phyloP scores from a whole-genome alignment of 2,888 invertebrate species.

The Bombyx huttoni region DNA sequence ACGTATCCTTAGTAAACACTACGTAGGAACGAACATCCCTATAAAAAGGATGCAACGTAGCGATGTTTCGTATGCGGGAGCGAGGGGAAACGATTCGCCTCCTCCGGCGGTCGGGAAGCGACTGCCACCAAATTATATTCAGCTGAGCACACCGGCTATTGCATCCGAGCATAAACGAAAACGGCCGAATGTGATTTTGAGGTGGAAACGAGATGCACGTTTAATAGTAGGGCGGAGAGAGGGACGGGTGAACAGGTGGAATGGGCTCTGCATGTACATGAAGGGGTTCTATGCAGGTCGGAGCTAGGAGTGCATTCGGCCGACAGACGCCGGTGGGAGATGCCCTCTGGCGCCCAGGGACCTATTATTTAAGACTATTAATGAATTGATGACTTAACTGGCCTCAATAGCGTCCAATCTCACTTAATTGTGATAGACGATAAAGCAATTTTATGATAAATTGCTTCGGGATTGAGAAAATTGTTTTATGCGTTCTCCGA shows the following conservation, averaged over 20 bases:
- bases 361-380: conserved; percentile 47
- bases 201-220: conserved; percentile 47
- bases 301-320: conserved; percentile 45
- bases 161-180: conserved; percentile 66
- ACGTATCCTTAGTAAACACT: conserved; percentile 56
- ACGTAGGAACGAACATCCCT: conserved; percentile 62
- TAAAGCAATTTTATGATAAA: conserved; percentile 47
- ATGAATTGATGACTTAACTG: conserved; percentile 53
- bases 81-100: conserved; percentile 40
- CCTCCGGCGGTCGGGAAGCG: conserved; percentile 51
- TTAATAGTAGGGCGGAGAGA: conserved; percentile 25
- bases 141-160: conserved; percentile 68
- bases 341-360: conserved; percentile 26
- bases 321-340: conserved; percentile 25
- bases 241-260: conserved; percentile 48
- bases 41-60: conserved; percentile 39
- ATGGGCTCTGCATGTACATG: conserved; percentile 48
- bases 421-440: conserved; percentile 44
- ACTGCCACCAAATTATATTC: conserved; percentile 66
- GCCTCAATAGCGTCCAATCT: conserved; percentile 51
- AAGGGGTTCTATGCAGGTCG: conserved; percentile 51
- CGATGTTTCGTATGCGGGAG: conserved; percentile 56
- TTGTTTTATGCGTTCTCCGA: conserved; percentile 27
- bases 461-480: conserved; percentile 33
- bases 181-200: conserved; percentile 62